Percentiles rank a stretch among this genome's conserved stretches.
Evolutionary conservation across 2,888 invertebrate species (phyloP).

Genomic region (Agonopterix arenella): DNA sequence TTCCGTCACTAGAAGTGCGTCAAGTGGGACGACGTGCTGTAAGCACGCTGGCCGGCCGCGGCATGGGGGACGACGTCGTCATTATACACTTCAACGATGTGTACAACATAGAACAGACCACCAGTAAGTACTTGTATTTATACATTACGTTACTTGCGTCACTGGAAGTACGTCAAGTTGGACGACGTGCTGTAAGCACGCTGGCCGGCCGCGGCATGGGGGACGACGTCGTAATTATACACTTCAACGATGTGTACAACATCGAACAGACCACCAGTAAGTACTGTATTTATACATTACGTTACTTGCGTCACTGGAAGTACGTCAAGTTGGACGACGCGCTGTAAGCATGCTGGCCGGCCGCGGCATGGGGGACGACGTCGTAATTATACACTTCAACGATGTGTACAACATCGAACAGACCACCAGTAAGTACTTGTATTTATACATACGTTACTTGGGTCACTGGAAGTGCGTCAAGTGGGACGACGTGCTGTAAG

Average conservation of each 20-base stretch:
- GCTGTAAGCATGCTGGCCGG: slow-evolving; percentile 76
- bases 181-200: slow-evolving; percentile 79
- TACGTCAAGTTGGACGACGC: slow-evolving; percentile 84
- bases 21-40: slow-evolving; percentile 85
- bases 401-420: slow-evolving; percentile 95
- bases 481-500: slow-evolving; percentile 83
- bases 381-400: slow-evolving; percentile 90
- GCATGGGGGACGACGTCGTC: slow-evolving; percentile 76
- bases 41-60: slow-evolving; percentile 58
- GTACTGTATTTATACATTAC: slow-evolving; percentile 18
- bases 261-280: slow-evolving; percentile 83
- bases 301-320: slow-evolving; percentile 80
- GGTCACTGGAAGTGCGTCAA: slow-evolving; percentile 86
- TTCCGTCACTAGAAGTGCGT: slow-evolving; percentile 87
- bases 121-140: slow-evolving; percentile 60
- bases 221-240: slow-evolving; percentile 82
- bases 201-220: slow-evolving; percentile 64
- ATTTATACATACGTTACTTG: slow-evolving; percentile 60
- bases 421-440: slow-evolving; percentile 70
- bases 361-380: slow-evolving; percentile 68
- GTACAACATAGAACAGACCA: slow-evolving; percentile 89
- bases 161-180: slow-evolving; percentile 85
- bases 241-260: slow-evolving; percentile 95
- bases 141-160: slow-evolving; percentile 78
- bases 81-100: slow-evolving; percentile 94